phyloP scores from a whole-genome alignment of 2,888 invertebrate species.

The Heliconius aoede region DNA sequence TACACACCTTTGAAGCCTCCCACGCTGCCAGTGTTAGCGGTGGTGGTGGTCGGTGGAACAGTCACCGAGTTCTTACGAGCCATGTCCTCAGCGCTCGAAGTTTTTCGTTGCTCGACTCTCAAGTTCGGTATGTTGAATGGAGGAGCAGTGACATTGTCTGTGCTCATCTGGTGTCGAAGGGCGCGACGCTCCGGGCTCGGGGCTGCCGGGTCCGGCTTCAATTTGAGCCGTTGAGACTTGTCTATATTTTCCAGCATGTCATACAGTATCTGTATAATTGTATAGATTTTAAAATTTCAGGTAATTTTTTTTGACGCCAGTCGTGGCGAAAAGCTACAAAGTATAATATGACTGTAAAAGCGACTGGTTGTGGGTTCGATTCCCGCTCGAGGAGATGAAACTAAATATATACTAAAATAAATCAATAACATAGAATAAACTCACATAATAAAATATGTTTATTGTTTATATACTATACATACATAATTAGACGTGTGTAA shows the following conservation, averaged over 20 bases:
- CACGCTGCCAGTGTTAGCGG: constrained; percentile 50
- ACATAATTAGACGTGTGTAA: too few species aligned
- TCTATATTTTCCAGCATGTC: constrained; percentile 97
- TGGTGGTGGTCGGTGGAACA: constrained; percentile 71
- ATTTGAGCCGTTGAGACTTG: constrained; percentile 93
- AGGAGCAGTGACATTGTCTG: constrained; percentile 92
- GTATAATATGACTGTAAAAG: too few species aligned
- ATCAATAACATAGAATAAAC: too few species aligned
- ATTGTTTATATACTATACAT: too few species aligned
- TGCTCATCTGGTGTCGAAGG: constrained; percentile 91
- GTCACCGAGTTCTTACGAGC: constrained; percentile 91
- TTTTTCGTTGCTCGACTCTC: constrained; percentile 93
- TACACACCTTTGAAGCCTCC: constrained; percentile 61
- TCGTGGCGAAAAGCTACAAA: too few species aligned
- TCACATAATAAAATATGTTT: too few species aligned
- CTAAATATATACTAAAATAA: too few species aligned
- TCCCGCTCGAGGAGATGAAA: too few species aligned
- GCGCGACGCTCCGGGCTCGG: constrained; percentile 90
- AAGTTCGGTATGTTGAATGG: constrained; percentile 95
- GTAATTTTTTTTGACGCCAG: neutral
- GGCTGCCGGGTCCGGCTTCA: constrained; percentile 91
- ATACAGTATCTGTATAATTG: constrained; percentile 86
- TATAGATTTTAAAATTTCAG: neutral
- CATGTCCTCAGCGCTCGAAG: constrained; percentile 96
- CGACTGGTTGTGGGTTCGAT: too few species aligned